These are phyloP conservation scores for Megalurothrips usitatus DNA, from an alignment of 2,888 invertebrate species.

Conservation along the genomic window DNA sequence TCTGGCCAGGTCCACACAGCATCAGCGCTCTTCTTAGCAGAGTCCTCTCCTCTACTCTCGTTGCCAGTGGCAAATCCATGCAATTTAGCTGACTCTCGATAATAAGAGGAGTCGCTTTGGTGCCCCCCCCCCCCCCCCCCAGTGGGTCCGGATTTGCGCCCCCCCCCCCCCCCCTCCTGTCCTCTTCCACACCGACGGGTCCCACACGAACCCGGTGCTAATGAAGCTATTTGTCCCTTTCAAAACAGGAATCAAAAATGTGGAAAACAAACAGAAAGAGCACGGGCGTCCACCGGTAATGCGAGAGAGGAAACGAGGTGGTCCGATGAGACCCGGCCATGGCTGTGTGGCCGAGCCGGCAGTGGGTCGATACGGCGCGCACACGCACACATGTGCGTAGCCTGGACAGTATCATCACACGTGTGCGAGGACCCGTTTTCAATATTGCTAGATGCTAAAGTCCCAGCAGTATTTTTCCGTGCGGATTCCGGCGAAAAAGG, in stretches of 20 bases:
- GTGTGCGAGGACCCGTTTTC: too few species aligned
- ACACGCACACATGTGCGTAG: too few species aligned
- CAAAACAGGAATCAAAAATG: background rate
- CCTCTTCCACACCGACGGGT: background rate
- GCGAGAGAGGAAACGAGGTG: background rate
- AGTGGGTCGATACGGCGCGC: background rate
- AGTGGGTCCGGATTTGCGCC: background rate
- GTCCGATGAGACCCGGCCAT: background rate
- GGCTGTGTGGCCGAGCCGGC: background rate
- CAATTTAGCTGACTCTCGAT: too few species aligned
- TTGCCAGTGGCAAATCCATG: too few species aligned
- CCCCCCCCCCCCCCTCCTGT: background rate
- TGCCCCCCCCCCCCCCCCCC: background rate
- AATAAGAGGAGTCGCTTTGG: too few species aligned
- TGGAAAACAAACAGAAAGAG: background rate
- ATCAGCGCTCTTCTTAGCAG: too few species aligned
- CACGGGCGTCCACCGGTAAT: background rate
- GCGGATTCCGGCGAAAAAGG: too few species aligned
- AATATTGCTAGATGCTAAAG: too few species aligned
- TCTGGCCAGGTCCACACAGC: too few species aligned
- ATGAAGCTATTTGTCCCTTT: conserved; percentile 22
- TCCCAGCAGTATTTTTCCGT: too few species aligned
- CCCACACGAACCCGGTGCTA: background rate
- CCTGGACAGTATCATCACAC: too few species aligned
- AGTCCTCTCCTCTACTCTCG: too few species aligned